Evolutionary conservation across 2,888 invertebrate species (phyloP), one percentile per base, ranked within the genome.

Genomic region (Nephrotoma flavescens): DNA sequence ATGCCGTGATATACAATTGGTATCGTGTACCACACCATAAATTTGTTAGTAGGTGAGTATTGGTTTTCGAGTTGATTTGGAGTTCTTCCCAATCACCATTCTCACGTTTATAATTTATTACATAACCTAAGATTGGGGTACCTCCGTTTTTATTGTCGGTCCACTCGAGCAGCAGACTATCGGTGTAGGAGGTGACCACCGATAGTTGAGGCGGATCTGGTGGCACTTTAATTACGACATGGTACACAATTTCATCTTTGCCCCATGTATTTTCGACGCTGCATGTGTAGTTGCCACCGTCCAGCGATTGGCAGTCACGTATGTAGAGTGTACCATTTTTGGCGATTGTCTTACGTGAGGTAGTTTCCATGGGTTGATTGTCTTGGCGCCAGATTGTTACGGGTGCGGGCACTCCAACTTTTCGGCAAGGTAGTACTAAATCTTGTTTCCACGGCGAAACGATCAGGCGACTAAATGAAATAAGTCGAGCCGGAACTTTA

Each of bases 61-160:
- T 95, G 6, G 95, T 95, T 88, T 96, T 95, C 6, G 96, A 95
- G 88, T 96, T 95, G 86, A 97, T 95, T 91, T 97, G 97, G 87
- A 97, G 92, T 91, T 97, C 97, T 90, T 97, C 97, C 97, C 97
- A 97, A 90, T 97, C 97, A 0, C 97, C 97, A 89, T 96, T 96
- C 89, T 97, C 96, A 12, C 96, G 93, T 90, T 97, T 97, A 91
- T 97, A 97, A 92, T 97, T 97, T 88, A 97, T 96, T 5, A 97
- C 96, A 91, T 97, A 97, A 47, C 97, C 97, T 88, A 96, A 91
- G 87, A 96, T 95, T 41, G 95, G 95, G 88, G 96, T 96, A 9
- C 97, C 97, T 1, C 96, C 96, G 89, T 96, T 96, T 45, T 95
- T 95, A 89, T 95, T 95, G 89, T 95, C 95, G 88, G 94, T 94